Evolutionary conservation across 2,888 invertebrate species (phyloP).

Genomic region (Andrena flavipes): DNA sequence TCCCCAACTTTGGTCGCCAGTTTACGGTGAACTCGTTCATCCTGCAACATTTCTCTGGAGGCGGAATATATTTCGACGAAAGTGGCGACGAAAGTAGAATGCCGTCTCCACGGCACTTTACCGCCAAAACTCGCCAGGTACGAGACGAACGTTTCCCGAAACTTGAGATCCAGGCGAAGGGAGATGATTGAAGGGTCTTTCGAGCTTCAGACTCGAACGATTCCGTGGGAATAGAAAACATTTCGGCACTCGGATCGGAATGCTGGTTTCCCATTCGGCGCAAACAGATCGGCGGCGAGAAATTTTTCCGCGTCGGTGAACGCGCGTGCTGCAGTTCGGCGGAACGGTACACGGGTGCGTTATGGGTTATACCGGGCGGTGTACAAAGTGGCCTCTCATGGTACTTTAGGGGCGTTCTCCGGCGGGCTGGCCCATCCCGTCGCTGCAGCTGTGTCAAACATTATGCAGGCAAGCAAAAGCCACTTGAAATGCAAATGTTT

Average conservation of each 20-base stretch:
- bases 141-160: background rate
- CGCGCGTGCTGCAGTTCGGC: slow-evolving; percentile 19
- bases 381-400: slow-evolving; percentile 54
- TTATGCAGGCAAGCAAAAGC: slow-evolving; percentile 75
- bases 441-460: slow-evolving; percentile 72
- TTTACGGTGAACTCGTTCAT: slow-evolving; percentile 66
- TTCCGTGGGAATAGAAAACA: slow-evolving; percentile 20
- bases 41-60: slow-evolving; percentile 45
- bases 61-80: slow-evolving; percentile 1
- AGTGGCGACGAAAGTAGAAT: background rate
- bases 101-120: slow-evolving; percentile 9
- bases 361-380: slow-evolving; percentile 24
- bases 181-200: background rate
- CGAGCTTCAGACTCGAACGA: background rate
- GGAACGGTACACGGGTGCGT: slow-evolving; percentile 20
- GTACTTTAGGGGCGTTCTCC: slow-evolving; percentile 47
- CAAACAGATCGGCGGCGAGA: background rate
- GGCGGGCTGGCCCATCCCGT: slow-evolving; percentile 32
- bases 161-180: slow-evolving; percentile 21
- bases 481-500: slow-evolving; percentile 79
- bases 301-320: background rate
- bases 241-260: slow-evolving; percentile 9
- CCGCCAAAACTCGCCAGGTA: slow-evolving; percentile 6
- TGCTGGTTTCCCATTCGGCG: slow-evolving; percentile 2
- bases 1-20: slow-evolving; percentile 71